phyloP scores from a whole-genome alignment of 2,113 vertebrate genomes.

The Epinephelus fuscoguttatus region DNA sequence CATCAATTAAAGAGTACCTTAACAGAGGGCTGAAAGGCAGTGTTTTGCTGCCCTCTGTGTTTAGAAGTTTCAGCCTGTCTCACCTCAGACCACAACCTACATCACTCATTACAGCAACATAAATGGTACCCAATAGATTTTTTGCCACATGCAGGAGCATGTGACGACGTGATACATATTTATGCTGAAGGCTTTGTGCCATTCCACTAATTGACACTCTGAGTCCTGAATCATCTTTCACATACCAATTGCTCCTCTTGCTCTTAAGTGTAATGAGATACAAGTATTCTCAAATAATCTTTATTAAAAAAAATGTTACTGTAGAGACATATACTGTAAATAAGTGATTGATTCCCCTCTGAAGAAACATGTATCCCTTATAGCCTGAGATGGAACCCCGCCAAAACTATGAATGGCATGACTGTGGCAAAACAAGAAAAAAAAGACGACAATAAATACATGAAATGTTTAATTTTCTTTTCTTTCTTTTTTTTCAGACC shows the following conservation, averaged over 20 bases:
- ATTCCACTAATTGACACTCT: neutral
- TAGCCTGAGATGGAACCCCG: neutral
- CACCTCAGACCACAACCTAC: neutral
- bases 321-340: neutral
- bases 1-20: neutral
- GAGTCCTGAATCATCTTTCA: neutral
- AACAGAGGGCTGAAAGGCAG: neutral
- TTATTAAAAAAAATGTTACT: neutral
- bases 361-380: neutral
- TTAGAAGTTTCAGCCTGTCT: neutral
- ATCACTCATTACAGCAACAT: neutral
- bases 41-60: neutral
- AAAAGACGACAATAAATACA: neutral
- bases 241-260: neutral
- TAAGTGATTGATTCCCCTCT: neutral
- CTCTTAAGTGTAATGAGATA: neutral
- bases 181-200: neutral
- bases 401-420: too few relatives aligned
- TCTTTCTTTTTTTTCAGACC: neutral
- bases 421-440: neutral
- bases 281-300: neutral
- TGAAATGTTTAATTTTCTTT: neutral
- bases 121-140: neutral
- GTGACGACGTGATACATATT: neutral
- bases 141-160: neutral